Conservation (phyloP, 2,888 invertebrate species). For the Anticlea derivata region DNA sequence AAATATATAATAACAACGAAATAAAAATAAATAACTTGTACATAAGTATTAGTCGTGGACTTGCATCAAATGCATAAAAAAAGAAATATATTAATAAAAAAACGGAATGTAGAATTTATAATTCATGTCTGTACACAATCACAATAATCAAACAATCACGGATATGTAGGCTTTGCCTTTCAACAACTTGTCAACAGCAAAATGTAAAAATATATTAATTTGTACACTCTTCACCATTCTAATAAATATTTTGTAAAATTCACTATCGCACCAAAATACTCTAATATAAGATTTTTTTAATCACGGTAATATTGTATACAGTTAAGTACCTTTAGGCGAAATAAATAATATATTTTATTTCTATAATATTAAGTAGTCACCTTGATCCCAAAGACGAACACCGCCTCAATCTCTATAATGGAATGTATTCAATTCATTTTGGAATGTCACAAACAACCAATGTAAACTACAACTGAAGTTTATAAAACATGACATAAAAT, state of each 20-base stretch:
- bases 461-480: constrained; percentile 41
- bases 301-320: constrained; percentile 63
- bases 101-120: constrained; percentile 82
- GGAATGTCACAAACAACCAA: constrained; percentile 58
- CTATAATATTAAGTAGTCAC: constrained; percentile 66
- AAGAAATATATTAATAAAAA: constrained; percentile 62
- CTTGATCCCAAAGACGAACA: constrained; percentile 73
- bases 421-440: constrained; percentile 64
- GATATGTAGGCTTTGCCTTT: constrained; percentile 78
- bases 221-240: constrained; percentile 78
- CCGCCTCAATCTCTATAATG: constrained; percentile 57
- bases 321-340: constrained; percentile 69
- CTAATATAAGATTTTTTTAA: constrained; percentile 64
- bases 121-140: constrained; percentile 79
- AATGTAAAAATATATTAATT: constrained; percentile 84
- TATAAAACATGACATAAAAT: constrained; percentile 42
- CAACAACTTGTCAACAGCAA: constrained; percentile 76
- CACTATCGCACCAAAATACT: constrained; percentile 82
- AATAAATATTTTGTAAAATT: constrained; percentile 80
- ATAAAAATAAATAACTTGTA: constrained; percentile 57
- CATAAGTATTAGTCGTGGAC: constrained; percentile 81
- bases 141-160: constrained; percentile 79
- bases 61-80: constrained; percentile 79
- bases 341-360: constrained; percentile 59
- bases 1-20: constrained; percentile 58